Evolutionary conservation across 2,797 vertebrate genomes (phyloP).

Genomic region (Etheostoma perlongum): DNA sequence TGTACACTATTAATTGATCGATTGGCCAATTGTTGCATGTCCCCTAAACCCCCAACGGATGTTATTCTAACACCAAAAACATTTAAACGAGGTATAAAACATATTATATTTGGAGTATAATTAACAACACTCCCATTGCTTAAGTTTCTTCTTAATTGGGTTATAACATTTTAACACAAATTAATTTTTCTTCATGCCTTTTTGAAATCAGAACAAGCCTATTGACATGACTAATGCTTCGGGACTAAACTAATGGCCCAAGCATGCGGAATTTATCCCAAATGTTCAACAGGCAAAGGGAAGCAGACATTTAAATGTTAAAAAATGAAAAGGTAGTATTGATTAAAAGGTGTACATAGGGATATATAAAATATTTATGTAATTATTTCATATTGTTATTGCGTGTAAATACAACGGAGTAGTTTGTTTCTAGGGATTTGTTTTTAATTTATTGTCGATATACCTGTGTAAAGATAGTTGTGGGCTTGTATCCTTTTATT

Average conservation of each 20-base stretch:
- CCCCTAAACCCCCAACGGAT: slow-evolving; percentile 39
- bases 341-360: slow-evolving; percentile 93
- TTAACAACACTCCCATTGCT: slow-evolving; percentile 51
- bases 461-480: slow-evolving; percentile 92
- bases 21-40: slow-evolving; percentile 80
- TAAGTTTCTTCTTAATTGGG: slow-evolving; percentile 67
- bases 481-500: slow-evolving; percentile 84
- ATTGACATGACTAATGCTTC: slow-evolving; percentile 49
- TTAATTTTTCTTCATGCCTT: slow-evolving; percentile 24
- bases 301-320: slow-evolving; percentile 75
- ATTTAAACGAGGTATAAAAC: slow-evolving; percentile 12
- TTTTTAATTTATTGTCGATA: slow-evolving; percentile 99
- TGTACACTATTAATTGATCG: slow-evolving; percentile 56
- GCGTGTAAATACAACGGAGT: slow-evolving; percentile 97
- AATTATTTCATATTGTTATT: slow-evolving; percentile 99
- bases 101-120: slow-evolving; percentile 30
- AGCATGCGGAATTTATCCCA: slow-evolving; percentile 67
- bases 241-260: slow-evolving; percentile 41
- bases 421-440: slow-evolving; percentile 94
- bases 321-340: slow-evolving; percentile 83
- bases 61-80: slow-evolving; percentile 61
- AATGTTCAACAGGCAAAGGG: slow-evolving; percentile 81
- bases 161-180: slow-evolving; percentile 15
- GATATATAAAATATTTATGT: slow-evolving; percentile 99
- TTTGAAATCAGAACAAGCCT: slow-evolving; percentile 32